These are phyloP conservation scores for Quadriops clusia DNA, from an alignment of 2,888 invertebrate species.

Conservation along the genomic window DNA sequence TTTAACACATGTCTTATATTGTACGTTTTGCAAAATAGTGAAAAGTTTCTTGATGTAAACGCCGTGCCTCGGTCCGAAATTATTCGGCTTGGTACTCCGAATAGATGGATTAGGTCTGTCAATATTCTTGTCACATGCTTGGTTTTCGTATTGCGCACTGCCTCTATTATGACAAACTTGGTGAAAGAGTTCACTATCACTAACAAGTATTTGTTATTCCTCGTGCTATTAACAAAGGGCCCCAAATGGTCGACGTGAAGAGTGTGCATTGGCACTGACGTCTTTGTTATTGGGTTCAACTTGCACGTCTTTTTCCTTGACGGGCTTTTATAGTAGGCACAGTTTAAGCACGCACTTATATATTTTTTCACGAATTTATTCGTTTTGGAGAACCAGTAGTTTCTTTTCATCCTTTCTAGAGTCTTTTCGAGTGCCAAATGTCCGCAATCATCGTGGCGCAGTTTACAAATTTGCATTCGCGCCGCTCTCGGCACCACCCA, in stretches of 20 bases:
- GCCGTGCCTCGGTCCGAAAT: slow-evolving; percentile 30
- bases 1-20: slow-evolving; percentile 22
- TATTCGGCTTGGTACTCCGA: slow-evolving; percentile 23
- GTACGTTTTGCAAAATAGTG: slow-evolving; percentile 23
- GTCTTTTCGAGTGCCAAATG: slow-evolving; percentile 30
- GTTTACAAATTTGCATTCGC: slow-evolving; percentile 8
- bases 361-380: slow-evolving; percentile 29
- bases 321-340: slow-evolving; percentile 26
- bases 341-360: slow-evolving; percentile 30
- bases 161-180: slow-evolving; percentile 25
- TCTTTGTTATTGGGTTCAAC: slow-evolving; percentile 33
- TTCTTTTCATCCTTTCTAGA: slow-evolving; percentile 20
- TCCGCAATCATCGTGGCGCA: slow-evolving; percentile 30
- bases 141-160: slow-evolving; percentile 23
- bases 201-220: slow-evolving; percentile 21
- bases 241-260: slow-evolving; percentile 35
- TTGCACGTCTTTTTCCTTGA: slow-evolving; percentile 23
- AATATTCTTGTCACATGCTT: slow-evolving; percentile 17
- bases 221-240: slow-evolving; percentile 27
- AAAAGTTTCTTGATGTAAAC: slow-evolving; percentile 28
- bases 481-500: slow-evolving; percentile 15
- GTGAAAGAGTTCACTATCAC: slow-evolving; percentile 30
- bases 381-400: slow-evolving; percentile 34
- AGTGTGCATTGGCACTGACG: slow-evolving; percentile 29
- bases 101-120: slow-evolving; percentile 13